Evolutionary conservation across 23 tunicate genomes (phyloP), one percentile per base, ranked within the genome.

Genomic region (Styela clava): DNA sequence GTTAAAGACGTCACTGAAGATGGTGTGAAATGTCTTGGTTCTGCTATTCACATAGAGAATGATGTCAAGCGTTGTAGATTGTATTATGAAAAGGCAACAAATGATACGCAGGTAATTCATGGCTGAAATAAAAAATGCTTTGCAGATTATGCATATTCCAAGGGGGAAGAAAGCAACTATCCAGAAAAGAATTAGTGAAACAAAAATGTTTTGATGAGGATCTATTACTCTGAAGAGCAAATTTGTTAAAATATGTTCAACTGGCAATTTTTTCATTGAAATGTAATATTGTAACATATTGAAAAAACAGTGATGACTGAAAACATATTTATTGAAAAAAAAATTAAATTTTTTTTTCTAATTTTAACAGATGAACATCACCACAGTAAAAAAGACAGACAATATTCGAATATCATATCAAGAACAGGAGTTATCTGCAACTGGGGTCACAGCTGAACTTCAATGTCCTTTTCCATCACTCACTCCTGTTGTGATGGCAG

Each of bases 11-110:
- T 44, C 12, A 44, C 56, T 44, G 56, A 44, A 44, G 56, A 71
- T 30, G 77, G 77, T 28, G 77, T 29, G 12, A 71, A 26, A 3
- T 71, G 34, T 30, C 23, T 71, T 31, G 77, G 77, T 22, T 71
- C 77, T 3, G 34, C 34, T 21, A 71, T 71, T 32, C 77, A 71
- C 34, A 30, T 21, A 29, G 77, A 28, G 3, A 71, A 71, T 34
- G 35, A 34, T 35, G 29, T 34, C 3, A 28, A 34, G 35, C 5
- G 5, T 28, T 71, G 77, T 35, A 26, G 37, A 33, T 2, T 71
- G 16, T 71, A 71, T 71, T 71, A 28, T 71, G 77, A 71, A 5
- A 34, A 16, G 5, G 77, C 27, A 71, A 33, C 77, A 3, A 34
- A 71, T 16, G 35, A 71, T 28, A 30, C 34, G 5, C 3, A 21